These are phyloP conservation scores for Nasonia oneida DNA, from an alignment of 2,888 invertebrate genomes.

Conservation along the genomic window DNA sequence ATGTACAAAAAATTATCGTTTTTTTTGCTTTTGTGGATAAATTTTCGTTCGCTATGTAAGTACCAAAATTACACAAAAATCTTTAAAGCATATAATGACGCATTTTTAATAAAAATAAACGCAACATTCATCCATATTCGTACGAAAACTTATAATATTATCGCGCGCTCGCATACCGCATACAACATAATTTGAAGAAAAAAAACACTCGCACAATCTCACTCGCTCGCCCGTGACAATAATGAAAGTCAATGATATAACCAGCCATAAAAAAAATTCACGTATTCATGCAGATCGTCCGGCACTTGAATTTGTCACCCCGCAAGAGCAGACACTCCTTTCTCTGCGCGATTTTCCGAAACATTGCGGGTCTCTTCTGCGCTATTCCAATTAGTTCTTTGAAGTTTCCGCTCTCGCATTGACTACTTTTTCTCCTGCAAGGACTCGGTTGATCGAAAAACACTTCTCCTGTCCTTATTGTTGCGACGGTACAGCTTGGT, in stretches of 20 bases:
- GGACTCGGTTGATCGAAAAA: neutral
- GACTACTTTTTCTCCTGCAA: neutral
- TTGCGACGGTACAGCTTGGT: neutral
- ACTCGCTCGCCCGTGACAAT: neutral
- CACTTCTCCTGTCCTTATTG: slow-evolving; percentile 3
- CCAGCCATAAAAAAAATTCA: neutral
- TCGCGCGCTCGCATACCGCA: too few relatives aligned
- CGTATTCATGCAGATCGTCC: neutral
- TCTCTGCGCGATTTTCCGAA: neutral
- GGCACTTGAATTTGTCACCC: neutral
- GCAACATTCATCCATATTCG: too few relatives aligned
- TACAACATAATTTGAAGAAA: neutral
- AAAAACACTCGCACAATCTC: neutral
- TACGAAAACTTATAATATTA: too few relatives aligned
- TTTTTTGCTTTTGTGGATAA: neutral
- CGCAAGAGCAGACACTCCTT: neutral
- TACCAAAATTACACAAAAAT: neutral
- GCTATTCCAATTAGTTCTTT: neutral
- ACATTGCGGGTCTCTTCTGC: neutral
- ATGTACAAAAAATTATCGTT: neutral
- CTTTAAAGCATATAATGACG: too few relatives aligned
- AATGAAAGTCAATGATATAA: too few relatives aligned
- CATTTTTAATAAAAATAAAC: too few relatives aligned
- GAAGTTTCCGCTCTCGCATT: neutral
- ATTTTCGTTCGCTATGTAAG: neutral